Conservation (phyloP, 1,140 invertebrate species). For the Bombyx mandarina region DNA sequence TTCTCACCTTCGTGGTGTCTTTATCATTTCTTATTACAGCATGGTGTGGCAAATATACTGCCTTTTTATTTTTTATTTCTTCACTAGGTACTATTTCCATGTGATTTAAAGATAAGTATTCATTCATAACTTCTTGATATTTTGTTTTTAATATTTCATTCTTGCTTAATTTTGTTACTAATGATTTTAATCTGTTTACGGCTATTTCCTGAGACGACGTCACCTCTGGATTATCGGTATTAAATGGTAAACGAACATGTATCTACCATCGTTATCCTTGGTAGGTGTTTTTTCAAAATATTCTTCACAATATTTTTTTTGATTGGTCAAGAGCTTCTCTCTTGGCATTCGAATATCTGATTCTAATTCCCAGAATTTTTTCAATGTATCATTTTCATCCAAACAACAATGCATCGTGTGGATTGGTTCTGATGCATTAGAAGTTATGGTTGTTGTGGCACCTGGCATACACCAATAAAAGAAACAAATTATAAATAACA, state of each 20-base stretch:
- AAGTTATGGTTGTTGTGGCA: too few species aligned
- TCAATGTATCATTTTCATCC: constrained; percentile 20
- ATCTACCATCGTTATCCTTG: constrained; percentile 25
- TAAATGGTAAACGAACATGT: constrained; percentile 36
- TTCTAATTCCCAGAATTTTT: constrained; percentile 31
- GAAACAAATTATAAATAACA: too few species aligned
- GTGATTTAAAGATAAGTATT: constrained; percentile 1
- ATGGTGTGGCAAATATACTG: constrained; percentile 1
- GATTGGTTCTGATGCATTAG: too few species aligned
- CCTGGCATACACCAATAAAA: too few species aligned
- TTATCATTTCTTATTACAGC: not conserved
- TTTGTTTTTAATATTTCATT: not conserved
- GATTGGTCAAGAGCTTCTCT: constrained; percentile 16
- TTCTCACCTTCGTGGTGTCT: not conserved
- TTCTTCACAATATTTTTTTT: constrained; percentile 25
- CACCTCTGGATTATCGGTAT: constrained; percentile 7
- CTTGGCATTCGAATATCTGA: constrained; percentile 10
- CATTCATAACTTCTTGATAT: constrained; percentile 1
- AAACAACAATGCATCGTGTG: constrained; percentile 21
- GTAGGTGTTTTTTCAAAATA: constrained; percentile 17
- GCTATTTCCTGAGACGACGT: constrained; percentile 1
- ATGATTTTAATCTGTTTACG: constrained; percentile 4
- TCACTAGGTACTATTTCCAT: not conserved
- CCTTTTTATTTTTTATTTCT: not conserved
- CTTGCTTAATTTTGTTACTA: not conserved